phyloP scores from a whole-genome alignment of 2,113 vertebrate species.

The Erinaceus europaeus region DNA sequence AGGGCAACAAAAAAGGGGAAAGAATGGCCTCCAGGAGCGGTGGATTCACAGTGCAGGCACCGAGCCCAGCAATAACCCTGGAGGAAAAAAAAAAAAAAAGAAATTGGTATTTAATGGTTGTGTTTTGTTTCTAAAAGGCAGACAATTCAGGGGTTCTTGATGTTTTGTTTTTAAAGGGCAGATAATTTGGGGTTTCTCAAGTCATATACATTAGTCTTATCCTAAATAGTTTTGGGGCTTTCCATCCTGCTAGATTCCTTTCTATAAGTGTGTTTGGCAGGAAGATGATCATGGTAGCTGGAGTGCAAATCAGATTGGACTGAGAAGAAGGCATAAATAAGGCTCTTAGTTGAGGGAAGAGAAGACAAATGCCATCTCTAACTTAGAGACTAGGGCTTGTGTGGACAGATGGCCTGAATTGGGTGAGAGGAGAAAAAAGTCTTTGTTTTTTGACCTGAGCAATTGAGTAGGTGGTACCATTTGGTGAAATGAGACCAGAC shows the following conservation, averaged over 20 bases:
- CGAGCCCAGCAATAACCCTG: no score
- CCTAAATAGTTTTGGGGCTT: background rate
- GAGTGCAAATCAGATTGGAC: no score
- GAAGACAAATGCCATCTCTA: background rate
- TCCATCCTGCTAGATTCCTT: background rate
- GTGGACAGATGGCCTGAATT: background rate
- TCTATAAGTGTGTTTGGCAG: background rate
- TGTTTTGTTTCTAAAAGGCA: no score
- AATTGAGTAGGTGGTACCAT: background rate
- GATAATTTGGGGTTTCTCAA: background rate
- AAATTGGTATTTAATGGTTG: no score
- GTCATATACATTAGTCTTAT: background rate
- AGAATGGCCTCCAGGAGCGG: no score
- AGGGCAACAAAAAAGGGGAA: no score
- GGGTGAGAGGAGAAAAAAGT: background rate
- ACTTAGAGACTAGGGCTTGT: background rate
- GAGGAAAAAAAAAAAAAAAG: no score
- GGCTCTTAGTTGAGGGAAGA: background rate
- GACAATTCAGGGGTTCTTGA: no score
- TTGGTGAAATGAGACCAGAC: background rate
- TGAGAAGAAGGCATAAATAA: no score
- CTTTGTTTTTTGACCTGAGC: background rate
- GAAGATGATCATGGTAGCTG: background rate
- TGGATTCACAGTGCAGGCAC: no score
- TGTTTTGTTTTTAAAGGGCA: background rate